phyloP scores from a whole-genome alignment of 2,113 vertebrate genomes.

The Hippocampus barbouri region DNA sequence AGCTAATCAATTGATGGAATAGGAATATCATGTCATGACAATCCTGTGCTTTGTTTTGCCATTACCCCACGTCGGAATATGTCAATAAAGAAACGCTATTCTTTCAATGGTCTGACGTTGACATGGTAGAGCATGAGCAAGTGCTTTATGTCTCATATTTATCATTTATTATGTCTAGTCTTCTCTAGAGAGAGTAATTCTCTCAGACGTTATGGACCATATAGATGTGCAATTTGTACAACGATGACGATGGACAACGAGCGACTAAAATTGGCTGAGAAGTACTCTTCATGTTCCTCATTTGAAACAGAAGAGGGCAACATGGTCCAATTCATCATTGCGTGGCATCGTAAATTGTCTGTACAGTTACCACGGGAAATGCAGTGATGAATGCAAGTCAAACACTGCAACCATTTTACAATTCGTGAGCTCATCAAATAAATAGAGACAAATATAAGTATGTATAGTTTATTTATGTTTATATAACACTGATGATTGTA shows the following conservation, averaged over 20 bases:
- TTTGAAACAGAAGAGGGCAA: conserved; percentile 63
- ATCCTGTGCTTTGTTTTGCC: conserved; percentile 22
- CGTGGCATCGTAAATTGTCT: background rate
- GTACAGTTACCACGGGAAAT: background rate
- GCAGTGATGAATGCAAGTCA: background rate
- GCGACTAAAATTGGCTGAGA: background rate
- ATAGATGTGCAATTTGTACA: background rate
- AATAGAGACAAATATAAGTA: background rate
- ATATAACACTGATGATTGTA: background rate
- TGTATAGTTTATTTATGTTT: background rate
- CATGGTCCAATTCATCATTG: conserved; percentile 34
- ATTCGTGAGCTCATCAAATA: background rate
- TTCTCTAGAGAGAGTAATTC: background rate
- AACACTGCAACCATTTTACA: background rate
- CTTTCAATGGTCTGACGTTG: background rate
- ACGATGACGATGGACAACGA: background rate
- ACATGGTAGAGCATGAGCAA: background rate
- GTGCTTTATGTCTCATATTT: background rate
- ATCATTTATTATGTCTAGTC: background rate
- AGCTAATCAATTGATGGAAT: conserved; percentile 39
- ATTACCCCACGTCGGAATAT: conserved; percentile 14
- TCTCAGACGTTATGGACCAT: background rate
- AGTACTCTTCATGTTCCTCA: conserved; percentile 23
- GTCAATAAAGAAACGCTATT: conserved; percentile 12
- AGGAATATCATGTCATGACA: conserved; percentile 35